Base-by-base conservation (phyloP, 2,797 vertebrate species). In the Coregonus suidteri region DNA sequence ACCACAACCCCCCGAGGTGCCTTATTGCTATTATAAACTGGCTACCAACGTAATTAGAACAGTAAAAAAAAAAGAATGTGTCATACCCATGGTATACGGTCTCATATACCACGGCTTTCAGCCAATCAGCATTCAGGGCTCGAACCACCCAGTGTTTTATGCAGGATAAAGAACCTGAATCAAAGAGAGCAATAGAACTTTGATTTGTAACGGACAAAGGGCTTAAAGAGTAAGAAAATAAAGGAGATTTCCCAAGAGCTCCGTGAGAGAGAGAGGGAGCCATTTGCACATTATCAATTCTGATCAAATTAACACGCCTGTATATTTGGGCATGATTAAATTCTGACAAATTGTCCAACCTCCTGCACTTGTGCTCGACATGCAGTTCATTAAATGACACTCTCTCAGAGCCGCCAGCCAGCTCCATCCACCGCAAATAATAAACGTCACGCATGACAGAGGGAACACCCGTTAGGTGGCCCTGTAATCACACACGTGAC, bases 281-380 rank as follows among this genome's bases (percentile, higher is more conserved):
- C 54, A 80, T 88, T 82, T 86, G 82, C 73, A 78, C 1, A 9
- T 84, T 86, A 88, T 91, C 87, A 83, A 67, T 87, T 87, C 74
- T 84, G 79, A 89, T 89, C 59, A 86, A 87, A 90, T 86, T 81
- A 85, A 81, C 84, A 76, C 34, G 70, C 77, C 80, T 77, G 79
- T 81, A 86, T 75, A 86, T 87, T 79, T 82, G 73, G 77, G 30
- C 30, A 72, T 87, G 86, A 91, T 91, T 89, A 85, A 80, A 86
- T 84, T 80, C 82, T 15, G 74, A 83, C 84, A 87, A 86, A 89
- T 81, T 86, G 85, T 83, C 83, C 73, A 88, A 84, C 73, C 81
- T 82, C 77, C 73, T 77, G 68, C 81, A 80, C 86, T 80, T 81
- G 64, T 74, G 81, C 76, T 83, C 78, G 79, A 87, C 78, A 73